Base-by-base conservation (phyloP, 2,888 invertebrate species). In the Apoderus coryli region DNA sequence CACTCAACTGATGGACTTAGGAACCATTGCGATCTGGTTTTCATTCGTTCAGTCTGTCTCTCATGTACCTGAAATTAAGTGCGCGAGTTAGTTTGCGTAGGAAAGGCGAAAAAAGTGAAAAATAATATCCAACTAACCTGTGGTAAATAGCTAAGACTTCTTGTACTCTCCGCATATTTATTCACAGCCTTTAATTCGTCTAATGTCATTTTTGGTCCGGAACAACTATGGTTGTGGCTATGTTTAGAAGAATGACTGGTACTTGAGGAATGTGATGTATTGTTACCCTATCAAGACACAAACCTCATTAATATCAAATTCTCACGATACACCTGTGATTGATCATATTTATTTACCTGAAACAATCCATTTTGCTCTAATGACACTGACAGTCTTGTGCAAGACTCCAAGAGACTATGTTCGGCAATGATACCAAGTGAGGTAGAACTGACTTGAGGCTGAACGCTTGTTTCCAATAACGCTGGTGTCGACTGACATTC, bases 11-110 rank as follows among this genome's bases (percentile, higher is more conserved):
- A 67, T 34, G 76, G 76, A 50, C 77, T 76, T 59, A 88, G 72
- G 67, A 92, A 95, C 95, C 95, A 96, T 65, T 95, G 92, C 36
- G 92, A 92, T 47, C 95, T 76, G 44, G 92, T 90, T 57, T 86
- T 76, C 88, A 96, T 90, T 47, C 95, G 73, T 56, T 88, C 88
- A 42, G 92, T 81, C 69, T 96, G 95, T 55, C 90, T 72, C 65
- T 90, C 89, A 66, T 90, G 89, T 49, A 92, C 90, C 84, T 88
- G 63, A 56, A n/a, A n/a, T n/a, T n/a, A n/a, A n/a, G n/a, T n/a
- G n/a, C n/a, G n/a, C n/a, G n/a, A n/a, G n/a, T n/a, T n/a, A n/a
- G n/a, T n/a, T n/a, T n/a, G n/a, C n/a, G n/a, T n/a, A n/a, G n/a
- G n/a, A n/a, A n/a, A n/a, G n/a, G n/a, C n/a, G n/a, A n/a, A n/a